Evolutionary conservation across 2,113 vertebrate genomes (phyloP).

Genomic region (Misgurnus mizolepis): DNA sequence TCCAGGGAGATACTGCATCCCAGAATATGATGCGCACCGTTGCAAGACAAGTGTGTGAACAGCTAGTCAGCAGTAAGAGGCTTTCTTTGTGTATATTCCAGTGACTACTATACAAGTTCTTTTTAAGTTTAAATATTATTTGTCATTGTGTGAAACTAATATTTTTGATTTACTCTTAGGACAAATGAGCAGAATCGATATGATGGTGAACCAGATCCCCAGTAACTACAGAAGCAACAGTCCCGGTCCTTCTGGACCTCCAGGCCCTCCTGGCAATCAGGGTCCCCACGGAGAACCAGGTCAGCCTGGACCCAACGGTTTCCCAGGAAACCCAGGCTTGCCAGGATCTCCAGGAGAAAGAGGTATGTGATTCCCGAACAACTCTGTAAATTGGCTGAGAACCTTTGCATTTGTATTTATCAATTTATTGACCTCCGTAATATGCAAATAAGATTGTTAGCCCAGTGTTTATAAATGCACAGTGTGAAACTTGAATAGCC

Average conservation of each 20-base stretch:
- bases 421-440: no score
- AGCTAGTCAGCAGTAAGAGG: conserved; percentile 93
- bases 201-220: conserved; percentile 96
- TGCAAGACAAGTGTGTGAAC: conserved; percentile 99
- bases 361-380: conserved; percentile 71
- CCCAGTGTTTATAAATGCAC: no score
- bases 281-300: conserved; percentile 90
- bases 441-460: no score
- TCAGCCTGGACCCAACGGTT: conserved; percentile 84
- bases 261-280: conserved; percentile 84
- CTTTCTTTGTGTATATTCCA: background rate
- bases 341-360: conserved; percentile 91
- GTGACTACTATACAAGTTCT: no score
- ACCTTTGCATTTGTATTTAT: no score
- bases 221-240: conserved; percentile 89
- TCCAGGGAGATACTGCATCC: conserved; percentile 92
- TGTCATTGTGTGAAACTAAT: background rate
- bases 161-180: conserved; percentile 68
- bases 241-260: conserved; percentile 87
- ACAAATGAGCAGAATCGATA: conserved; percentile 94
- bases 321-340: conserved; percentile 87
- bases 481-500: no score
- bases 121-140: no score
- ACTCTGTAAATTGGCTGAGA: no score
- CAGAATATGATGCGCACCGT: conserved; percentile 98